These are phyloP conservation scores for Phocides pigmalion DNA, from an alignment of 1,140 invertebrate genomes.

Conservation along the genomic window DNA sequence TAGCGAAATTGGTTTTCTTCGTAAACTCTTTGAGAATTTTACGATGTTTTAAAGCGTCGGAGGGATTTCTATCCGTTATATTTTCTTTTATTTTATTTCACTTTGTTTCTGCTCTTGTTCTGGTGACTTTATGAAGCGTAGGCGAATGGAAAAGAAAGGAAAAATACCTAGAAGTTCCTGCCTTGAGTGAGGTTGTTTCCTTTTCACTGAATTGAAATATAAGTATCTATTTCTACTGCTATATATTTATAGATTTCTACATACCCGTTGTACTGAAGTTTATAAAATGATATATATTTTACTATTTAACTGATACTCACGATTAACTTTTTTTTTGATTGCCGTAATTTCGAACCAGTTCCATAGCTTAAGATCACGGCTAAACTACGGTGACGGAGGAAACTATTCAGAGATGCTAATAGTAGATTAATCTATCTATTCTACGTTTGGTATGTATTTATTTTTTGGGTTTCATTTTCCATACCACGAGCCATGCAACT, in stretches of 20 bases:
- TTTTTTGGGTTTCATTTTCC: no score
- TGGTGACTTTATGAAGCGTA: constrained; percentile 34
- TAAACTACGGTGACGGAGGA: no score
- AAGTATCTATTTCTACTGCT: background rate
- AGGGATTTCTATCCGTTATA: constrained; percentile 37
- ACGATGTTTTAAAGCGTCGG: constrained; percentile 46
- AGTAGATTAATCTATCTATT: no score
- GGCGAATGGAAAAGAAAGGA: constrained; percentile 14
- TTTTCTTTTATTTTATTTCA: constrained; percentile 35
- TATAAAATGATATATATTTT: no score
- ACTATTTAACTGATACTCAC: no score
- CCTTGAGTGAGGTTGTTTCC: constrained; percentile 4
- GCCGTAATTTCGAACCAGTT: no score
- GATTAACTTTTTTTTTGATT: no score
- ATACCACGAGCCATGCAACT: no score
- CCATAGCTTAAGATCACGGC: no score
- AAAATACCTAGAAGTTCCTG: background rate
- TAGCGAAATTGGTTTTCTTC: constrained; percentile 48
- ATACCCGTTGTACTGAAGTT: no score
- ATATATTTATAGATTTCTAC: background rate
- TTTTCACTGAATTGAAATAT: constrained; percentile 5
- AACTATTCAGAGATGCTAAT: no score
- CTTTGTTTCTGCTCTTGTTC: constrained; percentile 32
- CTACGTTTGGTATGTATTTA: no score
- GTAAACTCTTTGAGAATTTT: constrained; percentile 47